Evolutionary conservation across 2,113 vertebrate genomes (phyloP), one percentile per base, ranked within the genome.

Genomic region (Hassar affinis): DNA sequence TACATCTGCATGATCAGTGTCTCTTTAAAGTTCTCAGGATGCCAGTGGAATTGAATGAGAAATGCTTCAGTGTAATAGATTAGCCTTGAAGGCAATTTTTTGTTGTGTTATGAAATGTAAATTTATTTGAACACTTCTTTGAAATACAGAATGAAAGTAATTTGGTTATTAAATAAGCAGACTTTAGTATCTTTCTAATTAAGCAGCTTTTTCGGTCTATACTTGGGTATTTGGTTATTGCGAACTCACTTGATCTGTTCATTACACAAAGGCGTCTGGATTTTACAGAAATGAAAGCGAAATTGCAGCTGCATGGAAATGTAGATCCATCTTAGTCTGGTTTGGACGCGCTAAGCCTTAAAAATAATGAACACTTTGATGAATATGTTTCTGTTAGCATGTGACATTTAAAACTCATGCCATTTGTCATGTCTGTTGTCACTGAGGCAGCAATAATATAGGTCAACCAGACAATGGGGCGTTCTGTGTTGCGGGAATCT

Each of bases 1-100:
- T 82, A 61, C 45, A 56, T 82, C 85, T 79, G 86, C 22, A 57
- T 88, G 82, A 78, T 61, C 9, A 35, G 33, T 14, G 47, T 84
- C 52, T 66, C 20, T 74, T 56, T 80, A 78, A 82, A 38, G 22
- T 79, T 52, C 79, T 77, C 61, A 64, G 75, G 83, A 79, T 20
- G 6, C 27, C 12, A 18, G 30, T 62, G 62, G 42, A 81, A 78
- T 61, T 71, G 17, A 22, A 81, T 22, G 27, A 14, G 42, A 72
- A 64, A 17, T 20, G 6, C 1, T 38, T 84, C 3, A 25, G 22
- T 30, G 59, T 74, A 27, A 78, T 30, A 72, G n/a, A 62, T 15
- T 12, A 12, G 9, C n/a, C 45, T 72, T 54, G 56, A 64, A 52
- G 45, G 47, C 56, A 68, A 69, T 54, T 25, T 56, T 56, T 52